Evolutionary conservation across 2,888 invertebrate genomes (phyloP).

Genomic region (Pheosia tremula): DNA sequence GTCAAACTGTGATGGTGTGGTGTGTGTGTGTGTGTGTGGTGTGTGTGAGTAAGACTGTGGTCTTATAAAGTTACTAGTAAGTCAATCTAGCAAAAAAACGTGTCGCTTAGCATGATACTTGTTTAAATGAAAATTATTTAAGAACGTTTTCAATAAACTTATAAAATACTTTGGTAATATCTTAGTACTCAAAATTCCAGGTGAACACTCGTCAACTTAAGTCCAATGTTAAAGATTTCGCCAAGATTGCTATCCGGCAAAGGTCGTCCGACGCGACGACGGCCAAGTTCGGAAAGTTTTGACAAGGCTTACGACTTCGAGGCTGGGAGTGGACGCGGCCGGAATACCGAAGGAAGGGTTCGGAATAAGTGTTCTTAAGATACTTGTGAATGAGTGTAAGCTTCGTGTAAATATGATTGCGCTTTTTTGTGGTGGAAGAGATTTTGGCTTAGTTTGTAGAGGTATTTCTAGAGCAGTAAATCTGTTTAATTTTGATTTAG

Average conservation of each 20-base stretch:
- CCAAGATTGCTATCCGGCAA: not conserved
- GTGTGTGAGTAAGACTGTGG: too few relatives aligned
- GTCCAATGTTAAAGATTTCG: not conserved
- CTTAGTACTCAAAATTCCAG: not conserved
- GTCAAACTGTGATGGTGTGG: too few relatives aligned
- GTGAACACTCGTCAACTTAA: not conserved
- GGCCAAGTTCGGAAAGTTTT: not conserved
- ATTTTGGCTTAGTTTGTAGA: not conserved
- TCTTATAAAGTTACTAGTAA: too few relatives aligned
- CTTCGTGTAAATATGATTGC: not conserved
- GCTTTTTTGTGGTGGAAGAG: not conserved
- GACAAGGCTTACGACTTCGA: constrained; percentile 3
- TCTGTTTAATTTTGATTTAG: not conserved
- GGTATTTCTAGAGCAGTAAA: not conserved
- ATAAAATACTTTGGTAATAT: not conserved
- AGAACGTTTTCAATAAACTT: too few relatives aligned
- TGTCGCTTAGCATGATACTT: too few relatives aligned
- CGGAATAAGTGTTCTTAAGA: not conserved
- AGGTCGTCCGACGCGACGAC: not conserved
- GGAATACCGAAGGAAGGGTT: not conserved
- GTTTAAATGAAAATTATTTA: too few relatives aligned
- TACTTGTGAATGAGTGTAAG: constrained; percentile 1
- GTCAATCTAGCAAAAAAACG: too few relatives aligned
- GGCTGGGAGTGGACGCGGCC: not conserved
- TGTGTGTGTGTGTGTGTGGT: too few relatives aligned